Percentiles rank a stretch among this genome's conserved stretches.
Conservation (phyloP, 92 coral and sea anemone species). For the Palythoa caribaeorum region DNA sequence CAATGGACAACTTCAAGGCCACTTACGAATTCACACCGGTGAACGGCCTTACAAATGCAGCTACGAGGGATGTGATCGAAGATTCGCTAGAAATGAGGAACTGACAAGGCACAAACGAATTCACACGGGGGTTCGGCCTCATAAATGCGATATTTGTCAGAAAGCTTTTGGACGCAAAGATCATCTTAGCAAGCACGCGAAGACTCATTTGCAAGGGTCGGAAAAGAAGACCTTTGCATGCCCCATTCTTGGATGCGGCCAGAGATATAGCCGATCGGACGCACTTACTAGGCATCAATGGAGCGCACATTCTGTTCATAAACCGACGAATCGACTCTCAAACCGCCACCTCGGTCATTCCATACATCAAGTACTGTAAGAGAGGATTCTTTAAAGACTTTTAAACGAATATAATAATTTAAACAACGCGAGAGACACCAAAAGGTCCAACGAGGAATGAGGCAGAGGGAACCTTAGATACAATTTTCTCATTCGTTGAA, state of each 20-base stretch:
- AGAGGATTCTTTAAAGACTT: not conserved
- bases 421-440: not conserved
- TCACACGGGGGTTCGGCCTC: constrained; percentile 94
- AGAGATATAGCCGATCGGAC: constrained; percentile 93
- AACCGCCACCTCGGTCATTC: constrained; percentile 26
- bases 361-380: constrained; percentile 4
- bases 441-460: not conserved
- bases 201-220: constrained; percentile 86
- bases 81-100: constrained; percentile 96
- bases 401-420: not conserved
- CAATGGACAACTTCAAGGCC: constrained; percentile 95
- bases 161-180: constrained; percentile 96
- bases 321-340: constrained; percentile 46
- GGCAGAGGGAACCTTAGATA: not conserved
- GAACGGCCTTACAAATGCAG: constrained; percentile 86
- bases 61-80: constrained; percentile 85
- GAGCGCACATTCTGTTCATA: constrained; percentile 80
- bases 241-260: constrained; percentile 81
- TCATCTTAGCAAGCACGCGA: constrained; percentile 88
- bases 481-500: too few species aligned
- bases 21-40: constrained; percentile 91
- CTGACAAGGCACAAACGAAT: constrained; percentile 91
- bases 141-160: constrained; percentile 85
- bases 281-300: constrained; percentile 88
- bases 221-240: constrained; percentile 85